A percentile compares a stretch with the other conserved stretches of the same genome.
Evolutionary conservation across 2,113 vertebrate genomes (phyloP).

Genomic region (Trinectes maculatus): DNA sequence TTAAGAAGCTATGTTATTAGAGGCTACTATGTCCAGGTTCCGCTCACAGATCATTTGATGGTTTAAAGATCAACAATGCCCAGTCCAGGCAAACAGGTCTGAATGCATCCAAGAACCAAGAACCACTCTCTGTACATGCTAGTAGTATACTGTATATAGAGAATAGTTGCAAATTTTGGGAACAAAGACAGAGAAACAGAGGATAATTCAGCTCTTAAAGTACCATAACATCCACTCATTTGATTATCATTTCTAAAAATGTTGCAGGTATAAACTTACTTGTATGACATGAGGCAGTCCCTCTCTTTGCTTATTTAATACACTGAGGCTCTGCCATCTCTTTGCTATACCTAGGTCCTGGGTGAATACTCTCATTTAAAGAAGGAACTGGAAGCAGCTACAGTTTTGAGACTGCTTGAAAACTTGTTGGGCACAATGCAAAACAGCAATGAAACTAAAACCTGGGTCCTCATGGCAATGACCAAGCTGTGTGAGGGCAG

Average conservation of each 20-base stretch:
- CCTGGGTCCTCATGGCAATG: slow-evolving; percentile 90
- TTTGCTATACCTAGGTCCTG: slow-evolving; percentile 86
- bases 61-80: too few species aligned
- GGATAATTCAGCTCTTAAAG: too few species aligned
- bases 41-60: not conserved
- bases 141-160: too few species aligned
- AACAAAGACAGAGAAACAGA: too few species aligned
- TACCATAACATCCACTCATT: not conserved
- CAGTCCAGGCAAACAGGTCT: too few species aligned
- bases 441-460: slow-evolving; percentile 88
- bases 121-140: too few species aligned
- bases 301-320: not conserved
- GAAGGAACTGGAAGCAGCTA: slow-evolving; percentile 78
- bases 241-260: not conserved
- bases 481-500: slow-evolving; percentile 84
- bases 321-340: not conserved
- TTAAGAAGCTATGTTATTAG: not conserved
- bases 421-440: slow-evolving; percentile 82
- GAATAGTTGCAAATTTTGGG: not conserved
- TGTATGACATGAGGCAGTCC: not conserved
- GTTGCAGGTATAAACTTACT: not conserved
- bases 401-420: slow-evolving; percentile 83
- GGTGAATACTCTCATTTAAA: slow-evolving; percentile 90
- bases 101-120: too few species aligned
- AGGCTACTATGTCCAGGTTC: not conserved